A percentile compares a stretch with the other conserved stretches of the same genome.
Evolutionary conservation across 2,113 vertebrate genomes (phyloP).

Genomic region (Oreochromis aureus): DNA sequence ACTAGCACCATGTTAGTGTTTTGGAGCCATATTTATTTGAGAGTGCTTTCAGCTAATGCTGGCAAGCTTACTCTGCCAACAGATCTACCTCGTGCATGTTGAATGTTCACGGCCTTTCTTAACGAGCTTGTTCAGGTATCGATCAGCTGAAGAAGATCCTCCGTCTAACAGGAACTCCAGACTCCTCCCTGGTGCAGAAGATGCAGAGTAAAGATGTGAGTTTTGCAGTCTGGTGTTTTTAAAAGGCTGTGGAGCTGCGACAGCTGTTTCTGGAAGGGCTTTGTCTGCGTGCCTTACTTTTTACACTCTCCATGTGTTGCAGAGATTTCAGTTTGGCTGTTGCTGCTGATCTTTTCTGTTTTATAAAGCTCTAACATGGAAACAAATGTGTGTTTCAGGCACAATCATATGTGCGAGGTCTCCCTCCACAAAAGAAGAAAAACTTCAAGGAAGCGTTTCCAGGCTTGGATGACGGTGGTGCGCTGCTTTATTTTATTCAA

Average conservation of each 20-base stretch:
- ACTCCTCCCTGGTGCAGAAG: conserved; percentile 66
- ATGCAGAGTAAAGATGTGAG: conserved; percentile 80
- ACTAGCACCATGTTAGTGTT: neutral
- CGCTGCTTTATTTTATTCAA: neutral
- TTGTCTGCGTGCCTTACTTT: neutral
- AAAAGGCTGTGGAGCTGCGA: neutral
- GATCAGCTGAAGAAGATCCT: conserved; percentile 79
- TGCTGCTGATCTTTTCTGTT: neutral
- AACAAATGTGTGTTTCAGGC: conserved; percentile 58
- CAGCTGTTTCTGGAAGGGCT: neutral
- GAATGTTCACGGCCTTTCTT: conserved; percentile 17
- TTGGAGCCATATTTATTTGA: neutral
- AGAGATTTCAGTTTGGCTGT: neutral
- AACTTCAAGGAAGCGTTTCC: conserved; percentile 72
- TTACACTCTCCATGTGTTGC: neutral
- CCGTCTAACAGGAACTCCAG: conserved; percentile 71
- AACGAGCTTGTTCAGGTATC: conserved; percentile 64
- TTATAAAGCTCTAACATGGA: neutral
- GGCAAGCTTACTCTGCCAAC: neutral
- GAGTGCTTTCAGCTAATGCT: neutral
- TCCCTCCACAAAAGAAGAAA: conserved; percentile 72
- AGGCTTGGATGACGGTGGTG: conserved; percentile 58
- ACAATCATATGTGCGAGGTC: conserved; percentile 69
- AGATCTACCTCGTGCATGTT: neutral
- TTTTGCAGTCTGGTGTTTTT: neutral